Percentiles rank a stretch among this genome's conserved stretches.
These are phyloP conservation scores for Myzus persicae DNA, from an alignment of 1,140 invertebrate genomes.

Conservation along the genomic window DNA sequence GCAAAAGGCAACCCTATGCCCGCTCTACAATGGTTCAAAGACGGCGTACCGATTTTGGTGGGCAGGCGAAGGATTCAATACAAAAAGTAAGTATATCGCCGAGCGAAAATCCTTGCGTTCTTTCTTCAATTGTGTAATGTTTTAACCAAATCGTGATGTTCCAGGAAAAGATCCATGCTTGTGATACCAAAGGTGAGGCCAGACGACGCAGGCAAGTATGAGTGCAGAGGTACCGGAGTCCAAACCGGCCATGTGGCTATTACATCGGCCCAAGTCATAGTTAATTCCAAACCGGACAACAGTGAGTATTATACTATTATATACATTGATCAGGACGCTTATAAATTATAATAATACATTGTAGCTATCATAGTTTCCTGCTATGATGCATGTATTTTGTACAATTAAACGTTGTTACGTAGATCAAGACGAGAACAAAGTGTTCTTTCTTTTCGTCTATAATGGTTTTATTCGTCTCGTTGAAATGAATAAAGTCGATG, in stretches of 20 bases:
- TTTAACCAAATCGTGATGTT: constrained; percentile 13
- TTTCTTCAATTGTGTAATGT: background rate
- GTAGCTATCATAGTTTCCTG: background rate
- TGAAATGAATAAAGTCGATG: too few species aligned
- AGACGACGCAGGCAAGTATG: constrained; percentile 77
- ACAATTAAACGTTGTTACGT: background rate
- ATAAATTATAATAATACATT: background rate
- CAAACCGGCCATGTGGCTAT: constrained; percentile 59
- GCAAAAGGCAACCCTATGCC: constrained; percentile 64
- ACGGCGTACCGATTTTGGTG: constrained; percentile 62
- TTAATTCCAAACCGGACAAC: constrained; percentile 62
- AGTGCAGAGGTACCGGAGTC: constrained; percentile 71
- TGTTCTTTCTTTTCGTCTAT: background rate
- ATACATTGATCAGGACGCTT: background rate
- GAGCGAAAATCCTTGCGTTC: background rate
- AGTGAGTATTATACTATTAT: constrained; percentile 60
- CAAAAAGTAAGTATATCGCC: constrained; percentile 62
- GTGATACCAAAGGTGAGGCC: constrained; percentile 75
- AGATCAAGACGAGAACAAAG: background rate
- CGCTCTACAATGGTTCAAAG: constrained; percentile 63
- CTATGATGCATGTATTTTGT: background rate
- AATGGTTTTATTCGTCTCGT: background rate
- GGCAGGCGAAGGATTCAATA: constrained; percentile 63
- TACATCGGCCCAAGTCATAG: constrained; percentile 61
- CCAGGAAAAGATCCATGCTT: constrained; percentile 78